A percentile compares a stretch with the other conserved stretches of the same genome.
Evolutionary conservation across 2,888 invertebrate genomes (phyloP).

Genomic region (Strigamia maritima): DNA sequence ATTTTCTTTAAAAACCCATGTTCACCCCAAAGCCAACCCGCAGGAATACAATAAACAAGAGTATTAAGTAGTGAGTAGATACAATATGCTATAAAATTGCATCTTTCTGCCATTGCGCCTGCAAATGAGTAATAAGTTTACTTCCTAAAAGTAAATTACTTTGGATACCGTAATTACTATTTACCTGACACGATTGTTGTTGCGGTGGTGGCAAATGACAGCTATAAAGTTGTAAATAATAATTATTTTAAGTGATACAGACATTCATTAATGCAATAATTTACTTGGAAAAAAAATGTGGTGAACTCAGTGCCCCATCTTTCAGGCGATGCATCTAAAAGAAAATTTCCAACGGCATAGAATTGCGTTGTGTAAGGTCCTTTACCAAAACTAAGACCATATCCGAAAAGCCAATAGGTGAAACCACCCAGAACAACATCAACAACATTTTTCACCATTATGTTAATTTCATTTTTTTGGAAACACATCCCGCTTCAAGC

Average conservation of each 20-base stretch:
- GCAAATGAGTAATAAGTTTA: neutral
- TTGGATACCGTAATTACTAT: too few relatives aligned
- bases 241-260: slow-evolving; percentile 35
- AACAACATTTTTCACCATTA: slow-evolving; percentile 95
- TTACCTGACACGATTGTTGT: slow-evolving; percentile 77
- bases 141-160: slow-evolving; percentile 7
- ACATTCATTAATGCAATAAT: slow-evolving; percentile 19
- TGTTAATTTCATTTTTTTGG: slow-evolving; percentile 92
- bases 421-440: slow-evolving; percentile 88
- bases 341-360: slow-evolving; percentile 53
- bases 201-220: slow-evolving; percentile 81
- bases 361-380: slow-evolving; percentile 50
- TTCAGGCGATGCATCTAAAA: slow-evolving; percentile 50
- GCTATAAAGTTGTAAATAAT: slow-evolving; percentile 25
- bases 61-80: slow-evolving; percentile 85
- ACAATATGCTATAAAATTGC: slow-evolving; percentile 87
- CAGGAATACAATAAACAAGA: slow-evolving; percentile 84
- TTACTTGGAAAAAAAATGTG: slow-evolving; percentile 50
- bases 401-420: slow-evolving; percentile 85
- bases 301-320: slow-evolving; percentile 50
- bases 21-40: slow-evolving; percentile 89
- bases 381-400: slow-evolving; percentile 48
- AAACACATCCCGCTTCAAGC: slow-evolving; percentile 88
- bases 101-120: slow-evolving; percentile 93
- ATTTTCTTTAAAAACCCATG: slow-evolving; percentile 79